Conservation (phyloP, 2,113 vertebrate species). For the Leptosomus discolor region DNA sequence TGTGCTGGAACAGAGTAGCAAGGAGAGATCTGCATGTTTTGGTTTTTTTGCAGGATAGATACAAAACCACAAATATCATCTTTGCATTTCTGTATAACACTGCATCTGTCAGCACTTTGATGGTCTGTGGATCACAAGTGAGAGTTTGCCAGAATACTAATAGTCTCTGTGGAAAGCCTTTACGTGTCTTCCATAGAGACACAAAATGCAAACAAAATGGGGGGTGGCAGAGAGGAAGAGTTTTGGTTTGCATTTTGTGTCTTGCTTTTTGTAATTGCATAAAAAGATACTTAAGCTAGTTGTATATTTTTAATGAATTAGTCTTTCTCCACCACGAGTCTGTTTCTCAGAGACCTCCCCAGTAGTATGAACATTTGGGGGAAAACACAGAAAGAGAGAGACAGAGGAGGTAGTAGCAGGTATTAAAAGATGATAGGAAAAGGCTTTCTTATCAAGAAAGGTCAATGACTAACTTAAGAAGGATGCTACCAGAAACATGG, state of each 20-base stretch:
- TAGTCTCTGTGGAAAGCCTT: neutral
- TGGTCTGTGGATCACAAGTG: neutral
- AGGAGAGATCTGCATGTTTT: neutral
- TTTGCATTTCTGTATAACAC: neutral
- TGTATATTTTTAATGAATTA: neutral
- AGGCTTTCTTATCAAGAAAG: neutral
- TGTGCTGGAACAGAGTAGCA: neutral
- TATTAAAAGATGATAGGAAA: neutral
- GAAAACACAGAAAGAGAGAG: neutral
- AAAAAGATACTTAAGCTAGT: neutral
- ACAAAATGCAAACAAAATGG: neutral
- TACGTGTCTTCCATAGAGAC: neutral
- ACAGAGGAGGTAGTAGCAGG: neutral
- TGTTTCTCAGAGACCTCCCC: neutral
- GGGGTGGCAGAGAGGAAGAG: accelerated
- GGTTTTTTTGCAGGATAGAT: neutral
- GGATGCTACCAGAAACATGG: neutral
- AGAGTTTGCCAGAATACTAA: neutral
- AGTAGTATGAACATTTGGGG: neutral
- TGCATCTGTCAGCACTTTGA: neutral
- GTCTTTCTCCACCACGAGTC: neutral
- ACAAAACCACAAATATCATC: slow-evolving; percentile 15
- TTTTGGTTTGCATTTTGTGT: neutral
- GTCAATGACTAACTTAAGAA: neutral
- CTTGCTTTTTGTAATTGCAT: neutral